Evolutionary conservation across 1,140 invertebrate species (phyloP).

Genomic region (Hyles vespertilio): DNA sequence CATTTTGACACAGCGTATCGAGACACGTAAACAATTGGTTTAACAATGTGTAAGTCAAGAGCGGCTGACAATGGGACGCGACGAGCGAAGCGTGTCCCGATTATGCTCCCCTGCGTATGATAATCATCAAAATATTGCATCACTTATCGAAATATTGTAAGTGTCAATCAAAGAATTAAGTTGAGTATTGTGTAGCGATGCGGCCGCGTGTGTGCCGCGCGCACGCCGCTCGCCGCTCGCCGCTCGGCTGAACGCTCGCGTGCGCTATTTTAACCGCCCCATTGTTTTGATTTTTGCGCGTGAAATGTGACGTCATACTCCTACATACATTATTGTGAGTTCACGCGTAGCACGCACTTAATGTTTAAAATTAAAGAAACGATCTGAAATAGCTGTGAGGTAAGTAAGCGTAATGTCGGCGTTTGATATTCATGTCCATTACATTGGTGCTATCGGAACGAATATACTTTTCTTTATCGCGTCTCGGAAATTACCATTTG

Average conservation of each 20-base stretch:
- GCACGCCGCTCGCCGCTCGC: conserved; percentile 14
- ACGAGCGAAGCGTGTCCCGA: conserved; percentile 46
- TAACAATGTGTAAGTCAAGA: conserved; percentile 20
- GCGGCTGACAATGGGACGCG: conserved; percentile 14
- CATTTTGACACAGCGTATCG: no score
- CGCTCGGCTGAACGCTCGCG: conserved; percentile 38
- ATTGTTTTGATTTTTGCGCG: conserved; percentile 63
- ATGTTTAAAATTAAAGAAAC: no score
- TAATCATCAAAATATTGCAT: conserved; percentile 77
- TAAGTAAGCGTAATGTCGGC: no score
- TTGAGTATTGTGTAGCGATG: conserved; percentile 55
- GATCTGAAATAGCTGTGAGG: no score
- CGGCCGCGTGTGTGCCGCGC: conserved; percentile 44
- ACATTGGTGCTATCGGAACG: no score
- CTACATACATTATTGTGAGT: background rate
- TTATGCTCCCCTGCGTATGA: conserved; percentile 53
- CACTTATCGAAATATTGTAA: conserved; percentile 77
- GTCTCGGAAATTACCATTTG: no score
- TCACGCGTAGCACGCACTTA: no score
- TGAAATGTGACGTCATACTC: conserved; percentile 38
- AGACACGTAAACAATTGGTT: conserved; percentile 1
- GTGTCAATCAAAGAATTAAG: conserved; percentile 77
- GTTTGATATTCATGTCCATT: no score
- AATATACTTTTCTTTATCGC: no score
- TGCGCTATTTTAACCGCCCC: conserved; percentile 46